Evolutionary conservation across 2,888 invertebrate genomes (phyloP), one percentile per base, ranked within the genome.

Genomic region (Incurvaria masculella): DNA sequence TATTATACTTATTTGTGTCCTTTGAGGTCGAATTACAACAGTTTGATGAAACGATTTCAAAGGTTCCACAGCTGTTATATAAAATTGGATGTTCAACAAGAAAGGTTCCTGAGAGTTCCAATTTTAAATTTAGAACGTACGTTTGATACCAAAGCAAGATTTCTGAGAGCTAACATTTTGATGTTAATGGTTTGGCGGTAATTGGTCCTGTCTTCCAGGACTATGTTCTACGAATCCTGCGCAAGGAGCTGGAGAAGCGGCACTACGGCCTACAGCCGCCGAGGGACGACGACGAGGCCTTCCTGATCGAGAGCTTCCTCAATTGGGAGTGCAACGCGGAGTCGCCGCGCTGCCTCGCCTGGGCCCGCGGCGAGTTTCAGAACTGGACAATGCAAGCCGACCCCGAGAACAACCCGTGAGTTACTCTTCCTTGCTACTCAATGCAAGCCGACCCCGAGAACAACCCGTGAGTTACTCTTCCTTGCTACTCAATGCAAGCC

Each of bases 311-410:
- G 52, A 79, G 80, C 57, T 63, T 86, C 0, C 72, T 84, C 1
- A 67, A 71, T 54, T 81, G 81, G 68, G 84, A 85, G 47, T 87
- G 87, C 50, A 67, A 72, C 45, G 70, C 82, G 21, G 79, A 81
- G 52, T 64, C 81, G 1, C 65, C 75, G 11, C 66, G 79, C 1
- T 87, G 87, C 48, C 59, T 82, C 4, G 54, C 60, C 33, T 83
- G 83, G 83, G 81, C 81, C 0, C 55, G 62, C 43, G 57, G 58
- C 0, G 64, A 75, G 57, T 82, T 79, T 59, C 56, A 62, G 11
- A 59, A 61, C 44, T 72, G 72, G 72, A 60, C 61, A 20, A 64
- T 45, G 52, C 67, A 65, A 58, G n/a, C 56, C 0, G 62, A 69
- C 46, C 42, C 57, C 2, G 62, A 51, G 21, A 64, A 68, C 49